Conservation (phyloP, 2,797 vertebrate genomes). For the Gallinago stenura region DNA sequence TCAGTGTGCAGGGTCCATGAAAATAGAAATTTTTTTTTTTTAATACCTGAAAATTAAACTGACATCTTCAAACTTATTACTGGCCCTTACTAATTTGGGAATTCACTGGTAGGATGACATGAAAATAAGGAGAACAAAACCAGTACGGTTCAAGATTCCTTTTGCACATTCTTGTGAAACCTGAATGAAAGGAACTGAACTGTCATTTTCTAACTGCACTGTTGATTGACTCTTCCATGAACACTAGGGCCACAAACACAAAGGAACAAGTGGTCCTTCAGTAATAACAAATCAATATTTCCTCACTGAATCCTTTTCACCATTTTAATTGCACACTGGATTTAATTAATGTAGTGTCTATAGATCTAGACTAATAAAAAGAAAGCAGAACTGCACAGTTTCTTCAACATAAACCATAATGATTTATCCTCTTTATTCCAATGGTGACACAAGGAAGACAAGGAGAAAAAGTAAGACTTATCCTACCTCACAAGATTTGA, state of each 20-base stretch:
- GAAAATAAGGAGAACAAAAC: not conserved
- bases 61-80: not conserved
- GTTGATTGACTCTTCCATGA: not conserved
- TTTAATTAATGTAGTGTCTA: not conserved
- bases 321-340: not conserved
- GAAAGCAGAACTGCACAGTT: not conserved
- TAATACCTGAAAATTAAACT: not conserved
- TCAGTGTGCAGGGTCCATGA: not conserved
- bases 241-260: not conserved
- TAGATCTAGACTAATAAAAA: not conserved
- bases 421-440: not conserved
- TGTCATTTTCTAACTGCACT: not conserved
- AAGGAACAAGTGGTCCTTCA: not conserved
- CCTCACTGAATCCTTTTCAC: not conserved
- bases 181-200: not conserved
- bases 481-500: not conserved
- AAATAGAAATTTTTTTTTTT: not conserved
- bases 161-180: not conserved
- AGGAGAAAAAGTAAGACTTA: not conserved
- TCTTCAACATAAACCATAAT: not conserved
- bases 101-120: not conserved
- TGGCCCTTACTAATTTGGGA: not conserved
- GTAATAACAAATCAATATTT: not conserved
- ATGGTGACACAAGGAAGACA: not conserved
- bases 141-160: accelerated